Conservation (phyloP, 2,797 vertebrate genomes). For the Falco rusticolus region DNA sequence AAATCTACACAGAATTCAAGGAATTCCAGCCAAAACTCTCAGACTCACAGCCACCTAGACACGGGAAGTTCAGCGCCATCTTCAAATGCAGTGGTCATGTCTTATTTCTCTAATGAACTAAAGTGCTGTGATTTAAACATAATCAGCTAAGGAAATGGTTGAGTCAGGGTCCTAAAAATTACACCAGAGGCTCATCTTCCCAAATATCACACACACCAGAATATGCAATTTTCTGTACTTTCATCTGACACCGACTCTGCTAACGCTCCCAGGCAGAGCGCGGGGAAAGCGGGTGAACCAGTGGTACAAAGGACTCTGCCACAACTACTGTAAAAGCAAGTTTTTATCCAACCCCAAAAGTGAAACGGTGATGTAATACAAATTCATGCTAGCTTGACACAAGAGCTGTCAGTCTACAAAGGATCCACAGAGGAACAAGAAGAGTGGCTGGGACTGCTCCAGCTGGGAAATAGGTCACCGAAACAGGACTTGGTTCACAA, state of each 20-base stretch:
- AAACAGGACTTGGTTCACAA: background rate
- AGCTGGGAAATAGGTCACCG: background rate
- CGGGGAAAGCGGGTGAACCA: background rate
- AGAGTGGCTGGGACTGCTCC: background rate
- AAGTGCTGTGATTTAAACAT: background rate
- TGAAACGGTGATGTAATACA: background rate
- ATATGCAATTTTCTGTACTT: background rate
- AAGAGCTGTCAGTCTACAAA: background rate
- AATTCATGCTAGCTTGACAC: background rate
- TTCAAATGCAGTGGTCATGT: background rate
- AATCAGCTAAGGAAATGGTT: background rate
- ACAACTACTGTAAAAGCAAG: background rate
- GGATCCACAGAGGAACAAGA: background rate
- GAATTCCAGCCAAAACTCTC: background rate
- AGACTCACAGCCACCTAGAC: background rate
- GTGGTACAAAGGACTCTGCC: background rate
- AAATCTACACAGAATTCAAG: background rate
- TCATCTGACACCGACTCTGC: background rate
- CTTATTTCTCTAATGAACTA: background rate
- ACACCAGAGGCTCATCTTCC: background rate
- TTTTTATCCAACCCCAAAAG: background rate
- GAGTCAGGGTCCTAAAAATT: background rate
- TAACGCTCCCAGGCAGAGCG: too few species aligned
- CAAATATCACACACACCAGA: background rate
- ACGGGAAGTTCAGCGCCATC: background rate